Conservation (phyloP, 2,888 invertebrate genomes). For the Melipona beecheii region DNA sequence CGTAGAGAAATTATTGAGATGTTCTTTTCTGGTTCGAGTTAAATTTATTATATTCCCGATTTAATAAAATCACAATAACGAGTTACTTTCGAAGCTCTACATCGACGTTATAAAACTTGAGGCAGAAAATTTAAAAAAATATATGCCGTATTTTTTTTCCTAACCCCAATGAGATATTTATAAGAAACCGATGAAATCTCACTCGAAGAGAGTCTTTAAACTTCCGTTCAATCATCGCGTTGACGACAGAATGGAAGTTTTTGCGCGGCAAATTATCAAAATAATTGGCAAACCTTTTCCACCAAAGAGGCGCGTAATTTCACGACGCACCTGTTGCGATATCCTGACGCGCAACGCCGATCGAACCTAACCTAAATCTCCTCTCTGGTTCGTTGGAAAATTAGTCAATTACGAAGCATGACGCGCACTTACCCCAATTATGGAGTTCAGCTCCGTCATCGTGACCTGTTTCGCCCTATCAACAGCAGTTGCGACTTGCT, state of each 20-base stretch:
- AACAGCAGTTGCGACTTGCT: conserved; percentile 97
- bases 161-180: too few relatives aligned
- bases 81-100: too few relatives aligned
- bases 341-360: conserved; percentile 7
- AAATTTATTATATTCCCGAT: too few relatives aligned
- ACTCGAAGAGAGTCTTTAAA: not conserved
- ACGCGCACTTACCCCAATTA: conserved; percentile 94
- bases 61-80: too few relatives aligned
- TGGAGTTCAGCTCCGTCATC: conserved; percentile 98
- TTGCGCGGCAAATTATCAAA: not conserved
- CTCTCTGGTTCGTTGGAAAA: conserved; percentile 8
- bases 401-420: conserved; percentile 32
- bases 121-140: too few relatives aligned
- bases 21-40: too few relatives aligned
- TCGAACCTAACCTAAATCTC: not conserved
- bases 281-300: conserved; percentile 4
- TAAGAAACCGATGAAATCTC: too few relatives aligned
- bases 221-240: not conserved
- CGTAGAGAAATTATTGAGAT: too few relatives aligned
- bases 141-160: too few relatives aligned
- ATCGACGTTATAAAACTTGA: too few relatives aligned
- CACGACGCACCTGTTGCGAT: conserved; percentile 9
- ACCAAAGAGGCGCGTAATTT: not conserved
- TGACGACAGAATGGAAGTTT: too few relatives aligned
- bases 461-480: conserved; percentile 99